Conservation (phyloP, 2,888 invertebrate species). For the Tetropium fuscum region DNA sequence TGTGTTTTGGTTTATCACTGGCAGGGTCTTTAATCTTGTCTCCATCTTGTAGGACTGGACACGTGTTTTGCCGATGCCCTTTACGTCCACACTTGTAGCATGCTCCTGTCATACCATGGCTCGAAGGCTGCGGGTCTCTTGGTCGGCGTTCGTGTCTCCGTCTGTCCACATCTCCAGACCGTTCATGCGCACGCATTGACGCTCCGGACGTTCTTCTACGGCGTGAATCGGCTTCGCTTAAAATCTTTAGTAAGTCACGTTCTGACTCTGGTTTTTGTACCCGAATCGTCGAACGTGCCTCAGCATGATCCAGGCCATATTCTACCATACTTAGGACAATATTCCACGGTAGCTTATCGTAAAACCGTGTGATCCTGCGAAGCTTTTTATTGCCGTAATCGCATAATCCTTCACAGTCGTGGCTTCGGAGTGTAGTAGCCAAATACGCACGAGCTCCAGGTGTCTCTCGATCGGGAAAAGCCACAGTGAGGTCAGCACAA, state of each 20-base stretch:
- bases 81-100: constrained; percentile 22
- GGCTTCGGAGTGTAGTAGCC: constrained; percentile 31
- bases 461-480: constrained; percentile 43
- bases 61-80: constrained; percentile 19
- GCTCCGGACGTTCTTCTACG: background rate
- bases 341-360: constrained; percentile 29
- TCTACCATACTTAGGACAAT: constrained; percentile 35
- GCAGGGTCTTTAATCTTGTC: background rate
- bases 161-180: background rate
- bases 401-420: constrained; percentile 32
- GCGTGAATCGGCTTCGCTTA: constrained; percentile 35
- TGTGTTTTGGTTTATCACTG: background rate
- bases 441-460: constrained; percentile 41
- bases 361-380: constrained; percentile 27
- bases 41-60: background rate
- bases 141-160: too few relatives aligned
- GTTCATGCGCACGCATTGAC: background rate
- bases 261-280: constrained; percentile 31
- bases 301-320: constrained; percentile 31
- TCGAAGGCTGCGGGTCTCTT: too few relatives aligned
- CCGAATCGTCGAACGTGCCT: constrained; percentile 28
- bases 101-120: background rate
- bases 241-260: constrained; percentile 20
- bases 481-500: constrained; percentile 37
- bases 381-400: constrained; percentile 36